These are phyloP conservation scores for Neoascia interrupta DNA, from an alignment of 2,888 invertebrate genomes.

Conservation along the genomic window DNA sequence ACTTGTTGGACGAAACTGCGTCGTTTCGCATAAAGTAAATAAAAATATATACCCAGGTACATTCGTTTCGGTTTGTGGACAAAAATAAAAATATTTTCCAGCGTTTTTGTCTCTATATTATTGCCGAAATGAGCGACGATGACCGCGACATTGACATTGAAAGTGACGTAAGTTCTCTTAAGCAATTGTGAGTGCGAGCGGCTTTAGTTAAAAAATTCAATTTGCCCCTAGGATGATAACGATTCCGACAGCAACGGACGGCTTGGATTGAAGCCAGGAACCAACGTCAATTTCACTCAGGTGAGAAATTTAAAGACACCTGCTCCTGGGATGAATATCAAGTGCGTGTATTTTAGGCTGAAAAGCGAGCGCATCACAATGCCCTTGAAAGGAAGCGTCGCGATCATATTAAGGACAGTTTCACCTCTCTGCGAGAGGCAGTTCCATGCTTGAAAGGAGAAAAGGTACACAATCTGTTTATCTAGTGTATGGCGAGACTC, in stretches of 20 bases:
- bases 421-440: constrained; percentile 94
- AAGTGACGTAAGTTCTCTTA: constrained; percentile 96
- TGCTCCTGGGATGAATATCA: not conserved
- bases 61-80: too few species aligned
- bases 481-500: not conserved
- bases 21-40: constrained; percentile 7
- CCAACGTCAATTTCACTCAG: constrained; percentile 90
- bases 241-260: constrained; percentile 86
- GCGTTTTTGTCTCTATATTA: too few species aligned
- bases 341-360: constrained; percentile 83
- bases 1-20: not conserved
- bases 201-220: constrained; percentile 9
- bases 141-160: constrained; percentile 96
- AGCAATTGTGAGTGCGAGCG: too few species aligned
- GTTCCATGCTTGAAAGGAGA: constrained; percentile 97
- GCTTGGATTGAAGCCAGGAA: constrained; percentile 82
- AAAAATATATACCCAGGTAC: constrained; percentile 22
- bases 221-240: constrained; percentile 87
- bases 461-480: constrained; percentile 84
- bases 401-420: constrained; percentile 99
- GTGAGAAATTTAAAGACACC: constrained; percentile 78
- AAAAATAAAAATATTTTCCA: constrained; percentile 33
- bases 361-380: constrained; percentile 99
- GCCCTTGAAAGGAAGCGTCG: constrained; percentile 97
- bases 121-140: constrained; percentile 93